Base-by-base conservation (phyloP, 2,797 vertebrate species). In the Tangara arthus region DNA sequence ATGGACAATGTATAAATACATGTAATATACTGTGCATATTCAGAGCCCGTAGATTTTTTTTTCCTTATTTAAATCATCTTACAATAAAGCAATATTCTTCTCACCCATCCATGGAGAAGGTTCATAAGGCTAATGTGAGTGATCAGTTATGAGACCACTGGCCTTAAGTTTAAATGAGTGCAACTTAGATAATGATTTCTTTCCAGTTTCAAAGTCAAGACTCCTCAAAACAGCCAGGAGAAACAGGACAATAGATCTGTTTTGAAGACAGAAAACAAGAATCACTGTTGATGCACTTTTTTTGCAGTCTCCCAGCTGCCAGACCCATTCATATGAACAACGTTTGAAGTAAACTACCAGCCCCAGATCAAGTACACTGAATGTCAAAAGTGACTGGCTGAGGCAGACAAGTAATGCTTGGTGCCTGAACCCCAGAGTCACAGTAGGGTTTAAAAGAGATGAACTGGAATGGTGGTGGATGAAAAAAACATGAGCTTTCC, bases 261-360 rank as follows among this genome's bases (percentile, higher is more conserved):
- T 97, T 81, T 96, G 94, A 96, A 96, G 90, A 95, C 69, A 93
- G 89, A 95, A 96, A 91, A 93, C 94, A 96, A 93, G 95, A 96
- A 95, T 95, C 95, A 92, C 91, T 94, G 93, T 87, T 94, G 81
- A 41, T 84, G 94, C 94, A 96, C 73, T 95, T 95, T 95, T 95
- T 81, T 68, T 81, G 59, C 92, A 85, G 85, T 72, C 89, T 93
- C 94, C 80, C 92, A 89, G 85, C 94, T 97, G 95, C 95, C 96
- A 97, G 82, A 71, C 75, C 94, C 87, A 95, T 96, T 96, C 95
- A 88, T 14, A 80, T 16, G 93, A 95, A 82, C 95, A 71, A 85
- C 49, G 93, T 96, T 96, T 97, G 96, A 96, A 95, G 95, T 92
- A 89, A 97, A 91, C 93, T 95, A 96, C 95, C 93, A 90, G 93